Conservation (phyloP, 2,888 invertebrate species). For the Congeria kusceri region DNA sequence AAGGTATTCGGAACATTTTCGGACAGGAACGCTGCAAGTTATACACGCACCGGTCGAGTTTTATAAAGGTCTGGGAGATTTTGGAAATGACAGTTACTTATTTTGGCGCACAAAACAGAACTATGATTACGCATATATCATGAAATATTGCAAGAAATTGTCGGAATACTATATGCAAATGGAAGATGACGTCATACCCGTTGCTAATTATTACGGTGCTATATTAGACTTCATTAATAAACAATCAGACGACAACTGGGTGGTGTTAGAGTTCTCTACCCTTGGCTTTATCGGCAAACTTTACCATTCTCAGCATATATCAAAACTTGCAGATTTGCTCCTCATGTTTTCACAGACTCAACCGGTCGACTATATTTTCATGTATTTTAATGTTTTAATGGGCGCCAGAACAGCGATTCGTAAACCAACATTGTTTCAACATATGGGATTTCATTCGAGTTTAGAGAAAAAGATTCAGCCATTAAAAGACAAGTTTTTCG, state of each 20-base stretch:
- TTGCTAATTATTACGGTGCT: conserved; percentile 79
- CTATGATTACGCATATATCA: conserved; percentile 84
- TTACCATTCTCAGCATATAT: conserved; percentile 68
- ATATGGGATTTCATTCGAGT: conserved; percentile 73
- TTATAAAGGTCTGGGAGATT: conserved; percentile 67
- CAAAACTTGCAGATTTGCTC: conserved; percentile 79
- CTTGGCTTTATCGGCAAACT: conserved; percentile 77
- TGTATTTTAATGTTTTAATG: conserved; percentile 71
- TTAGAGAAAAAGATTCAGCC: conserved; percentile 72
- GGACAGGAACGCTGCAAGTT: conserved; percentile 81
- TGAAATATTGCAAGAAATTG: conserved; percentile 80
- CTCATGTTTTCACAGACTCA: conserved; percentile 76
- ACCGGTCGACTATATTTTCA: conserved; percentile 73
- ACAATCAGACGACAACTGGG: conserved; percentile 66
- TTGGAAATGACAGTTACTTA: conserved; percentile 79
- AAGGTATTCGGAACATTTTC: conserved; percentile 60
- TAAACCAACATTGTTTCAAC: conserved; percentile 76
- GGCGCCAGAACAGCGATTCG: conserved; percentile 57
- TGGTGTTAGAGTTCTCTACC: conserved; percentile 76
- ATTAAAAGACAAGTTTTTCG: conserved; percentile 72
- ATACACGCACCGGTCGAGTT: conserved; percentile 76
- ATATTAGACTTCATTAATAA: conserved; percentile 82
- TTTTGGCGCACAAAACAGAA: conserved; percentile 85
- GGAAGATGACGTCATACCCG: conserved; percentile 85
- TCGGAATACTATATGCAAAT: conserved; percentile 84